Conservation (phyloP, 2,113 vertebrate species). For the Cervus canadensis region DNA sequence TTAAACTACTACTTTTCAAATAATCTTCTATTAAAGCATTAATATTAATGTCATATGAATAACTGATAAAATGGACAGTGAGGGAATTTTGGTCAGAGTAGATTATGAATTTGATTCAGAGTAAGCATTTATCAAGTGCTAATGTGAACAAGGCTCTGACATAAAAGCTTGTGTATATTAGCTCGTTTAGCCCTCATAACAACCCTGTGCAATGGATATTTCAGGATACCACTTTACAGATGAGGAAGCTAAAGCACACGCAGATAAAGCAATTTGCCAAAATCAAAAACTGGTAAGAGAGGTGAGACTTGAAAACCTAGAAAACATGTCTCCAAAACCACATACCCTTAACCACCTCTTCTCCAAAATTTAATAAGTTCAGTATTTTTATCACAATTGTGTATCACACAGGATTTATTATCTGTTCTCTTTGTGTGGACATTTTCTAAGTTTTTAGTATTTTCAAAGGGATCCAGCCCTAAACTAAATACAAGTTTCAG, state of each 20-base stretch:
- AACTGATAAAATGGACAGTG: neutral
- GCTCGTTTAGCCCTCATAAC: neutral
- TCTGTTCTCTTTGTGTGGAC: neutral
- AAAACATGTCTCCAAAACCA: neutral
- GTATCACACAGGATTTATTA: neutral
- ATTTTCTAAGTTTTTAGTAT: conserved; percentile 10
- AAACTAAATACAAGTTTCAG: neutral
- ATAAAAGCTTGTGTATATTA: neutral
- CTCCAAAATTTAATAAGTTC: neutral
- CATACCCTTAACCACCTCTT: neutral
- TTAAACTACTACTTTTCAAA: neutral
- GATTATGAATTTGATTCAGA: neutral
- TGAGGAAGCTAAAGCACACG: neutral
- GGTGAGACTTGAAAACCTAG: neutral
- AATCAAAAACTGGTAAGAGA: neutral
- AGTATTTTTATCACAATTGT: neutral
- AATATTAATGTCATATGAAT: neutral
- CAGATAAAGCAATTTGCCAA: neutral
- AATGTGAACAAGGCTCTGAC: neutral
- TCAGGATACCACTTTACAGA: neutral
- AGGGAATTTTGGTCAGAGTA: neutral
- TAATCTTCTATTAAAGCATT: neutral
- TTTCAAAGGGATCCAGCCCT: neutral
- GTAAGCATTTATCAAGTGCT: neutral
- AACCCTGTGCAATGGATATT: neutral